phyloP scores from a whole-genome alignment of 2,888 invertebrate species.

The Tryphoninae sp. region DNA sequence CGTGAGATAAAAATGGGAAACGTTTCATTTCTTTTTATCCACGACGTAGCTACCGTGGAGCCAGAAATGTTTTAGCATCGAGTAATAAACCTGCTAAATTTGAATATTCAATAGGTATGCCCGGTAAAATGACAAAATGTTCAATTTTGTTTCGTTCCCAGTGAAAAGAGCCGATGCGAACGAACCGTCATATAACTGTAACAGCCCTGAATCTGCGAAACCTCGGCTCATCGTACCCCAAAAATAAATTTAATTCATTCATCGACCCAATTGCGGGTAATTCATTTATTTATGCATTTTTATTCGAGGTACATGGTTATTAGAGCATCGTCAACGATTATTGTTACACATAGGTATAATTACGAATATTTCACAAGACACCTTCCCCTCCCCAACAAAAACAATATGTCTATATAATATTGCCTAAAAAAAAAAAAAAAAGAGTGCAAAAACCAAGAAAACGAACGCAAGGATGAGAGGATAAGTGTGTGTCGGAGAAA shows the following conservation, averaged over 20 bases:
- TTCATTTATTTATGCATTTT: slow-evolving; percentile 46
- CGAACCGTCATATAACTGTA: neutral
- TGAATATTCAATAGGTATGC: neutral
- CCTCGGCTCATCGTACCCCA: neutral
- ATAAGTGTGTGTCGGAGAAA: too few species aligned
- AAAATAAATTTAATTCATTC: slow-evolving; percentile 38
- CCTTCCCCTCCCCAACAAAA: neutral
- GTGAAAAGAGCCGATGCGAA: neutral
- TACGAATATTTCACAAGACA: neutral
- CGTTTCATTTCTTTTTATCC: too few species aligned
- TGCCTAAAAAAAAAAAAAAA: slow-evolving; percentile 17
- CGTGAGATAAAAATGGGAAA: too few species aligned
- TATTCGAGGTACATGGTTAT: slow-evolving; percentile 7
- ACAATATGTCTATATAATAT: slow-evolving; percentile 29
- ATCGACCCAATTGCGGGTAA: slow-evolving; percentile 22
- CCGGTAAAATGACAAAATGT: neutral
- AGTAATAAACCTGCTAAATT: neutral
- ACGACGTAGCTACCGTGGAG: too few species aligned
- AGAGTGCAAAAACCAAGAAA: slow-evolving; percentile 2
- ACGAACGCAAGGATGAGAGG: too few species aligned
- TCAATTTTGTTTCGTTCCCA: neutral
- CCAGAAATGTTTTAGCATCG: neutral
- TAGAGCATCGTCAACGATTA: slow-evolving; percentile 12
- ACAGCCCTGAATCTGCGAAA: neutral
- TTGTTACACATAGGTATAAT: neutral